Percentiles rank a stretch among this genome's conserved stretches.
These are phyloP conservation scores for Cirrhinus molitorella DNA, from an alignment of 2,797 vertebrate genomes.

Conservation along the genomic window DNA sequence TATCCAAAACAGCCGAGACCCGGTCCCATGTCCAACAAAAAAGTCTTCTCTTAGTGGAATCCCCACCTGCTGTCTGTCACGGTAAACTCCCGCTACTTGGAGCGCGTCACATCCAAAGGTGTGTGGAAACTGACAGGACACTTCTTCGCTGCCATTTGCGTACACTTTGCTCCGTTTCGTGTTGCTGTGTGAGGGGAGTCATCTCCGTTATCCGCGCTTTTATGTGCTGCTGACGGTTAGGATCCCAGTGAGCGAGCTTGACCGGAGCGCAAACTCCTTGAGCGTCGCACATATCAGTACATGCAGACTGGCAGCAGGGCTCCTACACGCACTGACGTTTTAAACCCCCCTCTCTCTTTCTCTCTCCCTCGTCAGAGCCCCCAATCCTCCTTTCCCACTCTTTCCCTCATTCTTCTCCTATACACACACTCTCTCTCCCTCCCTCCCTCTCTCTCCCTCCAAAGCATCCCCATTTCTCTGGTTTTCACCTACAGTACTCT, in stretches of 20 bases:
- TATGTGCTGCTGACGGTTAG: slow-evolving; percentile 62
- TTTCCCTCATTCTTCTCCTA: background rate
- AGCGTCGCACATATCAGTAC: slow-evolving; percentile 53
- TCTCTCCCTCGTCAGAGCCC: slow-evolving; percentile 46
- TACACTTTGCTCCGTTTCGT: slow-evolving; percentile 67
- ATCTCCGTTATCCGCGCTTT: slow-evolving; percentile 49
- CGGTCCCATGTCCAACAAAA: slow-evolving; percentile 78
- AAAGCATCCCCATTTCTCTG: background rate
- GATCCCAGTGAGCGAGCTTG: slow-evolving; percentile 67
- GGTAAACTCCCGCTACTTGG: slow-evolving; percentile 67
- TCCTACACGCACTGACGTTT: slow-evolving; percentile 71
- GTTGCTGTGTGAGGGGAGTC: slow-evolving; percentile 59
- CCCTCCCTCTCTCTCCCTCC: background rate
- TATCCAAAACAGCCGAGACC: slow-evolving; percentile 71
- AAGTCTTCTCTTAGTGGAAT: slow-evolving; percentile 58
- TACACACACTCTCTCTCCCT: slow-evolving; percentile 40
- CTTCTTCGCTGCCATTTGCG: slow-evolving; percentile 67
- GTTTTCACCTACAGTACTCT: background rate
- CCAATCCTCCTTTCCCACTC: slow-evolving; percentile 11
- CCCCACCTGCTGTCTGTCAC: slow-evolving; percentile 62
- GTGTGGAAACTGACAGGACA: slow-evolving; percentile 46
- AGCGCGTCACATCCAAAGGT: slow-evolving; percentile 74
- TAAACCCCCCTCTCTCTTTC: slow-evolving; percentile 64
- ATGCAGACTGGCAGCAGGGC: slow-evolving; percentile 68
- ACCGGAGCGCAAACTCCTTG: slow-evolving; percentile 54